These are phyloP conservation scores for Heterohyrax brucei DNA, from an alignment of 2,797 vertebrate genomes.

Conservation along the genomic window DNA sequence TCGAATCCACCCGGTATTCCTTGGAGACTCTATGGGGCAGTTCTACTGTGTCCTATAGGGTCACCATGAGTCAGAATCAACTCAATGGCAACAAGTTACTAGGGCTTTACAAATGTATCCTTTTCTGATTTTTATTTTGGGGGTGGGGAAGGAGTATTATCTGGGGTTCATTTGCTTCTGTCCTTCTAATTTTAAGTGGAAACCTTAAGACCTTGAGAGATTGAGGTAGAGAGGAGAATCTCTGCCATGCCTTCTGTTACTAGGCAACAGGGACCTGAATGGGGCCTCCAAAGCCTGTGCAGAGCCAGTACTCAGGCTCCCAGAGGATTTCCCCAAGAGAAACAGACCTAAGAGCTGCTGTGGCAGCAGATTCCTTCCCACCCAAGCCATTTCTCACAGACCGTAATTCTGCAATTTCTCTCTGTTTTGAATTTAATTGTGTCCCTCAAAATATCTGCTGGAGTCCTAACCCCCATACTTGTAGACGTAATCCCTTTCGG, in stretches of 20 bases:
- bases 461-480: no score
- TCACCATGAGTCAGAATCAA: no score
- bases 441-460: no score
- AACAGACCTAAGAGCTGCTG: not conserved
- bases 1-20: no score
- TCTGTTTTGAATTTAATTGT: not conserved
- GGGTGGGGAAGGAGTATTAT: rapidly evolving
- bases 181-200: not conserved
- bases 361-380: not conserved
- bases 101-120: not conserved
- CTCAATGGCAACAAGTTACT: no score
- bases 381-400: not conserved
- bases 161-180: no score
- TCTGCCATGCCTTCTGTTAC: rapidly evolving
- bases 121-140: not conserved
- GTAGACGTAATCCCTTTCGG: no score
- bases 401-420: not conserved
- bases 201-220: not conserved
- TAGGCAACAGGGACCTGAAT: not conserved
- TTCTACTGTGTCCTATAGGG: no score
- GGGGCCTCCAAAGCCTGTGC: not conserved
- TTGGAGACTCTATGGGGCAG: no score
- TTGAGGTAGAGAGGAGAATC: no score
- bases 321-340: not conserved
- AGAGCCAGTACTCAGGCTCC: rapidly evolving